Base-by-base conservation (phyloP, 2,113 vertebrate species). In the Rhinichthys klamathensis region DNA sequence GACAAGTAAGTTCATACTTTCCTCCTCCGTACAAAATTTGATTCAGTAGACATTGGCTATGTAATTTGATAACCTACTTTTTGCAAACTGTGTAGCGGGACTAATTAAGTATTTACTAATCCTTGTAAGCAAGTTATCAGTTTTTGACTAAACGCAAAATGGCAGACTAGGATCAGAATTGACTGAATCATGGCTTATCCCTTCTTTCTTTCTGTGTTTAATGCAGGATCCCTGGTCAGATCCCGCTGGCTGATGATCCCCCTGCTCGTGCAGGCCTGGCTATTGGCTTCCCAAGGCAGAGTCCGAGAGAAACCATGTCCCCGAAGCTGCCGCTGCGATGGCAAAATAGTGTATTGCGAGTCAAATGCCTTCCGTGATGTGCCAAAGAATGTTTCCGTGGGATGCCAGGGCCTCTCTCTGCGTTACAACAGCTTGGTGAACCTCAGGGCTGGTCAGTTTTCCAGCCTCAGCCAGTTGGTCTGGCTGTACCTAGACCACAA, bases 401-500 rank as follows among this genome's bases (percentile, higher is more conserved):
- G 97, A 88, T 97, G 97, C 4, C 98, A 99, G 91, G 98, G 98
- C 89, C 95, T 99, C 84, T 99, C 97, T 0, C 92, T 99, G 84
- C 95, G 98, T 35, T 99, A 99, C 95, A 99, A 99, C 96, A 99
- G 97, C 94, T 95, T 99, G 91, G 96, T 95, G 87, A 96, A 93
- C 93, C 96, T 99, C 30, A 95, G 96, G 86, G 93, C 96, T 27
- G 94, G 96, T 91, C 97, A 99, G 94, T 99, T 99, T 65, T 96
- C 97, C 0, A 96, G 97, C 89, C 96, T 99, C 86, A 95, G 96
- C 83, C 98, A 99, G 92, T 96, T 99, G 67, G 96, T 99, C 54
- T 99, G 98, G 98, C 96, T 99, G 44, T 99, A 99, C 92, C 96
- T 99, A 3, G 98, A 99, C 94, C 98, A 99, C 87, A 99, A 99